Base-by-base conservation (phyloP, 2,113 vertebrate species). In the Chinchilla lanigera region DNA sequence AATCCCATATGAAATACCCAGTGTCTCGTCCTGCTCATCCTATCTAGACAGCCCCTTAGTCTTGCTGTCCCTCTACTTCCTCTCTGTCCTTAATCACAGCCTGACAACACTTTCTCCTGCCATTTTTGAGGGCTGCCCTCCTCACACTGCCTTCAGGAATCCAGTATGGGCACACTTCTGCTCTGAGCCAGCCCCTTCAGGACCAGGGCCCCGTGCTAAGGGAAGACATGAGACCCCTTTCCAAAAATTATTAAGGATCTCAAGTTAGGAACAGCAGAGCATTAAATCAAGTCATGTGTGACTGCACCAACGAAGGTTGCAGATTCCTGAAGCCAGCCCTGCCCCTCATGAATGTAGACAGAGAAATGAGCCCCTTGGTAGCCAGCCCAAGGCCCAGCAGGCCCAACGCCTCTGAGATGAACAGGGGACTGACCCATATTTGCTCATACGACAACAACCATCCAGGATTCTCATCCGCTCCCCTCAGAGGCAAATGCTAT, bases 321-420 rank as follows among this genome's bases (percentile, higher is more conserved):
- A n/a, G 80, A 22, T 24, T 13, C 73, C 75, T 28, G 4, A n/a
- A 71, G 69, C 85, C 61, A 93, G 47, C 0, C 41, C 83, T 12
- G 0, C 28, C 19, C 28, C 7, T 81, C 60, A 3, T 24, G 17
- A 41, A 52, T 2, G 0, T 0, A 9, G 77, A 61, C 12, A 19
- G 47, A 85, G 33, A 75, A 75, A 41, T 1, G 16, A 50, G 9
- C 10, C 41, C 7, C 16, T 20, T 3, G 19, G 41, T 16, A 75
- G 28, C 28, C 47, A 54, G 54, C 88, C n/a, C 75, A 2, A 3
- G n/a, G 17, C 20, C 16, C 30, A 82, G 33, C 41, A 35, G 61
- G 44, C 54, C 47, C 13, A 22, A 12, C 0, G 0, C 33, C 0
- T 10, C 41, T 77, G 75, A 14, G 14, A 14, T 78, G n/a, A 75